Conservation (phyloP, 2,113 vertebrate genomes). For the Thunnus thynnus region DNA sequence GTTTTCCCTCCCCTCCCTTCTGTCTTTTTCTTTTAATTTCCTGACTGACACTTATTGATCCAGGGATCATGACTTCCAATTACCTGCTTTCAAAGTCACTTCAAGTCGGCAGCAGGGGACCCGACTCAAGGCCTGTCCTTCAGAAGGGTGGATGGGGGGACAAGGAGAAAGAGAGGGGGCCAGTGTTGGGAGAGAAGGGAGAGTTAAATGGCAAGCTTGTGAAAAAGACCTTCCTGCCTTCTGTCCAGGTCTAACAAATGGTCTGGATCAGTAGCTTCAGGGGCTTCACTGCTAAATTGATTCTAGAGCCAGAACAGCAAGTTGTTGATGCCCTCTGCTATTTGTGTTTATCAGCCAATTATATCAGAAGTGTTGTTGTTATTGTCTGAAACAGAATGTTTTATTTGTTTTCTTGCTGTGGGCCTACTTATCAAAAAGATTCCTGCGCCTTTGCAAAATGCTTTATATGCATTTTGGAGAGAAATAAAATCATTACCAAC, state of each 20-base stretch:
- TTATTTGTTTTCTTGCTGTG: constrained; percentile 43
- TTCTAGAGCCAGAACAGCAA: constrained; percentile 46
- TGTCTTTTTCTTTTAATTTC: constrained; percentile 61
- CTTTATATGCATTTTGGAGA: constrained; percentile 34
- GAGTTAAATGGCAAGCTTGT: constrained; percentile 43
- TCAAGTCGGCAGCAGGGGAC: constrained; percentile 63
- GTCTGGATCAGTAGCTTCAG: constrained; percentile 66
- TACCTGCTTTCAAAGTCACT: constrained; percentile 84
- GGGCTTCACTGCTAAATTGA: constrained; percentile 54
- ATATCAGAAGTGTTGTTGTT: constrained; percentile 37
- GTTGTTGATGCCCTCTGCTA: constrained; percentile 53
- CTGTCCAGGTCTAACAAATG: constrained; percentile 49
- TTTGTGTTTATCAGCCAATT: constrained; percentile 58
- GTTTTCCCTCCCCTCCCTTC: constrained; percentile 5
- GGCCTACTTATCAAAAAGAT: constrained; percentile 2
- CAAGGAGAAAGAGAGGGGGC: constrained; percentile 14
- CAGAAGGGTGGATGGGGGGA: constrained; percentile 24
- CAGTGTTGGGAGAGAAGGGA: constrained; percentile 16
- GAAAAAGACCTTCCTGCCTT: constrained; percentile 42
- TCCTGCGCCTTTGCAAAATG: constrained; percentile 34
- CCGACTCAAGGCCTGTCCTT: constrained; percentile 60
- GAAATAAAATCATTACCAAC: not conserved
- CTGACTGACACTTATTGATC: constrained; percentile 81
- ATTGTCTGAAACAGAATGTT: constrained; percentile 25
- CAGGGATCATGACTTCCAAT: constrained; percentile 81